phyloP scores from a whole-genome alignment of 2,888 invertebrate species.

The Euspilapteryx auroguttella region DNA sequence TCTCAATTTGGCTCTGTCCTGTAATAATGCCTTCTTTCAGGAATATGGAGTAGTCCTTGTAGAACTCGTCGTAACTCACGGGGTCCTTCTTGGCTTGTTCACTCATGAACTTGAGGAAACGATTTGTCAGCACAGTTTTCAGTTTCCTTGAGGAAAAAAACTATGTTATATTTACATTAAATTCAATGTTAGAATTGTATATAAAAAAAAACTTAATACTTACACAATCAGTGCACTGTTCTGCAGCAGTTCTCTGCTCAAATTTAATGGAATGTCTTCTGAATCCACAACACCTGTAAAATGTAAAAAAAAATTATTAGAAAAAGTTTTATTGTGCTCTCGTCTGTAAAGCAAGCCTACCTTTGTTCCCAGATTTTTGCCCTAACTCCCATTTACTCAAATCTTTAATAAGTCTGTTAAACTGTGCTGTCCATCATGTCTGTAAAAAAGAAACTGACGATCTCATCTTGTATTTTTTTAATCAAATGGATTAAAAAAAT shows the following conservation, averaged over 20 bases:
- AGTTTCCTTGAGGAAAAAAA: constrained; percentile 64
- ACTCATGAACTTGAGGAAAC: constrained; percentile 80
- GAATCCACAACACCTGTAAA: constrained; percentile 89
- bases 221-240: constrained; percentile 88
- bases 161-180: neutral
- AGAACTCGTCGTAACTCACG: constrained; percentile 81
- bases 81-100: constrained; percentile 85
- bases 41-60: constrained; percentile 89
- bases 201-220: no score
- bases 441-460: no score
- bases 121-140: constrained; percentile 78
- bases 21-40: constrained; percentile 95
- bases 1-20: constrained; percentile 76
- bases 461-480: no score
- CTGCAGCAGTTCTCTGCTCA: constrained; percentile 93
- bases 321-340: no score
- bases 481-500: no score
- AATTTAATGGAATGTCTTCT: constrained; percentile 96
- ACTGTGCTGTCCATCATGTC: no score
- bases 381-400: no score
- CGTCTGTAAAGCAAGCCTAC: no score
- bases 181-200: no score
- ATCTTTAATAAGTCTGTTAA: no score
- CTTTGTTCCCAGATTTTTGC: no score
- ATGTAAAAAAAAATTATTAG: neutral